Evolutionary conservation across 1,140 invertebrate genomes (phyloP).

Genomic region (Drosophila kikkawai): DNA sequence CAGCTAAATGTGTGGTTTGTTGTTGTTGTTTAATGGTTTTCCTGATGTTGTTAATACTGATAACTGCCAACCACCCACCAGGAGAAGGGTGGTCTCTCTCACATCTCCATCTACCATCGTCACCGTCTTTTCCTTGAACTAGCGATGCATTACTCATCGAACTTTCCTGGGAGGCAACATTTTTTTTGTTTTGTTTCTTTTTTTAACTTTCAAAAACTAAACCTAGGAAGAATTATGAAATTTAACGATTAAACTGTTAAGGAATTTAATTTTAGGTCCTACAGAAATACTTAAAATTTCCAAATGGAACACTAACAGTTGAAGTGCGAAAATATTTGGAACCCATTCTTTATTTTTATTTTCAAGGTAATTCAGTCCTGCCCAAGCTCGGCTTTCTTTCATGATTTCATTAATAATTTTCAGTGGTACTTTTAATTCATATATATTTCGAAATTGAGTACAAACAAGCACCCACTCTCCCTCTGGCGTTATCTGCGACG

Average conservation of each 20-base stretch:
- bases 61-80: conserved; percentile 19
- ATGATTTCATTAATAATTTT: not conserved
- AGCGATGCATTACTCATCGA: conserved; percentile 8
- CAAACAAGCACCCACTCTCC: conserved; percentile 8
- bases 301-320: not conserved
- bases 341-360: not conserved
- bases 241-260: too few relatives aligned
- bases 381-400: too few relatives aligned
- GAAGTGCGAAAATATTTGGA: not conserved
- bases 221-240: too few relatives aligned
- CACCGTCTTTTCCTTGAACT: conserved; percentile 16
- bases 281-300: not conserved
- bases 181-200: not conserved
- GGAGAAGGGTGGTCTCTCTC: not conserved
- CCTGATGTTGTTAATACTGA: conserved; percentile 20
- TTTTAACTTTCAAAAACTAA: not conserved
- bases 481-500: not conserved
- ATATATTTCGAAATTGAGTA: not conserved
- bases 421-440: not conserved
- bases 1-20: not conserved
- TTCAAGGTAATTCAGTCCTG: not conserved
- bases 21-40: not conserved
- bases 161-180: not conserved
- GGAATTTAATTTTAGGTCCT: not conserved
- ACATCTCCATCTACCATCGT: not conserved